phyloP scores from a whole-genome alignment of 2,113 vertebrate species.

The Corydoras maculifer region DNA sequence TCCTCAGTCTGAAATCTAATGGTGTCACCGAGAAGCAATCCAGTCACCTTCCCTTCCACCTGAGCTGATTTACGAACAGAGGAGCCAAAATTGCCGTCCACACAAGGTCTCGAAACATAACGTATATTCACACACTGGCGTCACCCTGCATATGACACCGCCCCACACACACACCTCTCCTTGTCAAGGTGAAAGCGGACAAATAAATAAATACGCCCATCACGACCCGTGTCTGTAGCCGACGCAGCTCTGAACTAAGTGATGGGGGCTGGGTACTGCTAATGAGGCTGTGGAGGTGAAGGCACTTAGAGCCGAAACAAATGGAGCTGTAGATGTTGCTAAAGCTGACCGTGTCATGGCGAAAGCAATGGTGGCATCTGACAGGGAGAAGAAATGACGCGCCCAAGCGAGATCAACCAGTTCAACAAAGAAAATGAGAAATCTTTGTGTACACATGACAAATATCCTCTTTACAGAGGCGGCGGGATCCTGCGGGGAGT shows the following conservation, averaged over 20 bases:
- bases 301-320: constrained; percentile 32
- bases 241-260: constrained; percentile 15
- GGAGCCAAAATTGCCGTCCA: constrained; percentile 27
- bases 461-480: constrained; percentile 41
- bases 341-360: neutral
- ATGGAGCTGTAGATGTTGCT: constrained; percentile 7
- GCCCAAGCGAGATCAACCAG: constrained; percentile 24
- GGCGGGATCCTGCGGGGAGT: constrained; percentile 27
- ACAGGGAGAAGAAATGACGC: constrained; percentile 3
- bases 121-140: constrained; percentile 13
- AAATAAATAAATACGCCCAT: constrained; percentile 63
- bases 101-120: constrained; percentile 32
- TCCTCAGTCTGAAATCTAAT: constrained; percentile 30
- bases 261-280: constrained; percentile 29
- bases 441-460: constrained; percentile 44
- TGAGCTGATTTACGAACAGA: constrained; percentile 37
- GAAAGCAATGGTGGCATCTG: neutral
- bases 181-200: constrained; percentile 62
- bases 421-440: constrained; percentile 31
- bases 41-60: constrained; percentile 33
- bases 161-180: constrained; percentile 43
- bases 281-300: constrained; percentile 43
- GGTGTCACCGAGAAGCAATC: constrained; percentile 36
- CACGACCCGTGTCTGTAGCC: constrained; percentile 32
- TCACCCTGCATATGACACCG: too few species aligned